Evolutionary conservation across 2,888 invertebrate genomes (phyloP).

Genomic region (Neria commutata): DNA sequence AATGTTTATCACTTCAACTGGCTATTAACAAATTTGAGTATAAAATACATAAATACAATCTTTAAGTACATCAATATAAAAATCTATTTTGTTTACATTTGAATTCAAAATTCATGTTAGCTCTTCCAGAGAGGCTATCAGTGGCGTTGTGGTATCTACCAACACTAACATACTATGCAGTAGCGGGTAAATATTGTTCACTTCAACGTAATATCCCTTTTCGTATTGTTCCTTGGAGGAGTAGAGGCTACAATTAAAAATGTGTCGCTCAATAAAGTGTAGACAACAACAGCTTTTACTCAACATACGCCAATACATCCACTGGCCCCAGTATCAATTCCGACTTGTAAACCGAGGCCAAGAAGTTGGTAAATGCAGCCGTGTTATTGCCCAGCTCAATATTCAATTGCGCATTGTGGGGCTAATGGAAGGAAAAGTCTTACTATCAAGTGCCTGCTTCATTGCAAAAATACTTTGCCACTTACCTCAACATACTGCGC

Average conservation of each 20-base stretch:
- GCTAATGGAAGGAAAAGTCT: neutral
- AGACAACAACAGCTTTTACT: conserved; percentile 57
- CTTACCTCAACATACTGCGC: neutral
- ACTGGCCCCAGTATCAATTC: conserved; percentile 63
- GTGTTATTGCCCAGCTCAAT: conserved; percentile 57
- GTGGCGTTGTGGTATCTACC: conserved; percentile 69
- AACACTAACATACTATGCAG: conserved; percentile 67
- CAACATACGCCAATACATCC: conserved; percentile 65
- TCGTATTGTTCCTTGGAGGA: conserved; percentile 65
- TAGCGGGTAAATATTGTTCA: conserved; percentile 66
- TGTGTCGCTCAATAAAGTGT: conserved; percentile 66
- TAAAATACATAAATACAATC: too few species aligned
- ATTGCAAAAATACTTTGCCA: neutral
- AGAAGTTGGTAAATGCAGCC: conserved; percentile 60
- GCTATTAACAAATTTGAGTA: neutral
- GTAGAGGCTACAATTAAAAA: conserved; percentile 63
- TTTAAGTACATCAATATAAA: too few species aligned
- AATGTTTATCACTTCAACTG: neutral
- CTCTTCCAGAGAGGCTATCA: conserved; percentile 56
- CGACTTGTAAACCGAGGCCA: conserved; percentile 61
- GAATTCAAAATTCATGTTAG: conserved; percentile 21
- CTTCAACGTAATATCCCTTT: conserved; percentile 65
- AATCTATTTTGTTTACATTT: neutral
- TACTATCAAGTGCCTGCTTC: too few species aligned
- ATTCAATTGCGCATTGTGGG: conserved; percentile 33